Base-by-base conservation (phyloP, 2,888 invertebrate species). In the Ephialtes manifestator region DNA sequence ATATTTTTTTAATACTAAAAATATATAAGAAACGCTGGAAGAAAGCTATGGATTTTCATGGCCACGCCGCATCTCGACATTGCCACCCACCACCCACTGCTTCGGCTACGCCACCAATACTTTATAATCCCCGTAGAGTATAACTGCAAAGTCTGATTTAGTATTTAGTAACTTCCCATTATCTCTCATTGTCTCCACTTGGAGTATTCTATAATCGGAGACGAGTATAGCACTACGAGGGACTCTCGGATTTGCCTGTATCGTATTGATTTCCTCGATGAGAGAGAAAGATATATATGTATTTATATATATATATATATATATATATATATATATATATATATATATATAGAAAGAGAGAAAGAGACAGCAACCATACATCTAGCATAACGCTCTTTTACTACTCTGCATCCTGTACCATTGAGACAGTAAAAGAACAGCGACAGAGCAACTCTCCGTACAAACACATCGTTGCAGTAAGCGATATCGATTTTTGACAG, bases 401-500 rank as follows among this genome's bases (percentile, higher is more conserved):
- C 71, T 35, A 74, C 74, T 74, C 70, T 80, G 85, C 76, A 65
- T 80, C 76, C 86, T 81, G 78, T 84, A 83, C 78, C 81, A 81
- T 60, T 55, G 58, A 31, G 48, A 10, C 68, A 13, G 20, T 68
- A 65, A 53, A 58, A 77, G 83, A 58, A 63, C 67, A 75, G 35
- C 74, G 67, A 81, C 74, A 55, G 70, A 82, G 65, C 48, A 53
- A 51, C 68, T 72, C 63, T 68, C 65, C 63, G 31, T 80, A 20
- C 53, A 58, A 51, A 65, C 43, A 55, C 78, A 86, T 71, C 78
- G 75, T 48, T 74, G 67, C 78, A 75, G 87, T 88, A 89, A 89
- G 89, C 87, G 90, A 90, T 92, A 93, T 93, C 93, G 93, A 93
- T 93, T 93, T 93, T 93, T 92, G 93, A 93, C 93, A 93, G 93